Conservation (phyloP, 2,888 invertebrate genomes). For the Apantesis nais region DNA sequence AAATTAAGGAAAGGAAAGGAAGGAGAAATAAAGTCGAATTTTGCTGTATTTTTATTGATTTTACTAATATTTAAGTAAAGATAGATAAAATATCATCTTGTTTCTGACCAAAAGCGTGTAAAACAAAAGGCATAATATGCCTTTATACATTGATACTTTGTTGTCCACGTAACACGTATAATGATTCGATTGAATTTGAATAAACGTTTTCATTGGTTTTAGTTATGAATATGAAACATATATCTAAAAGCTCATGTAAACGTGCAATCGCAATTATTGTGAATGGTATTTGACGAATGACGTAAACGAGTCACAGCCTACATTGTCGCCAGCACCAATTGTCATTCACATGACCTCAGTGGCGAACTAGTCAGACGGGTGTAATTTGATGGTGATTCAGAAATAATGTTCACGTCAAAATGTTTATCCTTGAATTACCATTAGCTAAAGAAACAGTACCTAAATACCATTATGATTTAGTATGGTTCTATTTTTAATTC, state of each 20-base stretch:
- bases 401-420: slow-evolving; percentile 1
- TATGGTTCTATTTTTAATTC: background rate
- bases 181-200: background rate
- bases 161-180: background rate
- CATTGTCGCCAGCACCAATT: slow-evolving; percentile 1
- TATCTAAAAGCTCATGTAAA: background rate
- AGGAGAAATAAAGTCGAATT: too few relatives aligned
- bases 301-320: slow-evolving; percentile 8
- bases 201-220: background rate
- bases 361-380: background rate
- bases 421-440: background rate
- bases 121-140: too few relatives aligned
- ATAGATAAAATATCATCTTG: background rate
- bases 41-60: background rate
- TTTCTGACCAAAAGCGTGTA: too few relatives aligned
- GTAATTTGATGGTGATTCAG: slow-evolving; percentile 11
- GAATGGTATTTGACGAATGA: background rate
- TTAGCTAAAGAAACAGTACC: background rate
- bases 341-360: slow-evolving; percentile 20
- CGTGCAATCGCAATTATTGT: background rate
- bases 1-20: too few relatives aligned
- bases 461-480: background rate
- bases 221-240: background rate
- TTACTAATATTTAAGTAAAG: background rate
- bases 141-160: background rate